Conservation (phyloP, 2,797 vertebrate species). For the Ciconia nigra region DNA sequence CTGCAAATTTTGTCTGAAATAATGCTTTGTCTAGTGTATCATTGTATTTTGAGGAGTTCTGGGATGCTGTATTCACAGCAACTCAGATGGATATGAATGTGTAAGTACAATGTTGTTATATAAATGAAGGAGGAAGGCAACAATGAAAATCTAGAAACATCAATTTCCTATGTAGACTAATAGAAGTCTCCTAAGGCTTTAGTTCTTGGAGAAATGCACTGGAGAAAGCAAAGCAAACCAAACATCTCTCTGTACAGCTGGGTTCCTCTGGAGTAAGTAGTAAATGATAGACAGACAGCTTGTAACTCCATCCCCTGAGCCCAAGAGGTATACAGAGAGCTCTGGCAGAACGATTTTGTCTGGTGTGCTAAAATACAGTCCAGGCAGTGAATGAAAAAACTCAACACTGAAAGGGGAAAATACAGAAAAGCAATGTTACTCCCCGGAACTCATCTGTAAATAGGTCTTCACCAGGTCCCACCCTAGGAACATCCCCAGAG, state of each 20-base stretch:
- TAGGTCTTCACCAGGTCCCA: background rate
- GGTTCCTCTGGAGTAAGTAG: background rate
- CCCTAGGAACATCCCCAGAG: background rate
- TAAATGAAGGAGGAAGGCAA: background rate
- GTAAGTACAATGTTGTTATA: background rate
- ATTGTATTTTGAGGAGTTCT: background rate
- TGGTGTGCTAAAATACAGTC: background rate
- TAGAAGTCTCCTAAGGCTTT: background rate
- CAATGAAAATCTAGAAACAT: background rate
- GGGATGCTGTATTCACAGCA: background rate
- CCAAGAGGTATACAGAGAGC: background rate
- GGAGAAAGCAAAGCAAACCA: constrained; percentile 10
- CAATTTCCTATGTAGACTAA: background rate
- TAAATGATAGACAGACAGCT: background rate
- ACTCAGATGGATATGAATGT: background rate
- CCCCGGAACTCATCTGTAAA: background rate
- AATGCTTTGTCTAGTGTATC: background rate
- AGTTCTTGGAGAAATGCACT: background rate
- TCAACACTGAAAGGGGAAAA: background rate
- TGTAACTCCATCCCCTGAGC: background rate
- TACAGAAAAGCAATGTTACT: background rate
- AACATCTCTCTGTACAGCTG: background rate
- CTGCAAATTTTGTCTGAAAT: background rate
- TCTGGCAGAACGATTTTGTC: background rate
- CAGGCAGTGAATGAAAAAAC: background rate